Evolutionary conservation across 2,113 vertebrate species (phyloP), one percentile per base, ranked within the genome.

Genomic region (Trichechus manatus): DNA sequence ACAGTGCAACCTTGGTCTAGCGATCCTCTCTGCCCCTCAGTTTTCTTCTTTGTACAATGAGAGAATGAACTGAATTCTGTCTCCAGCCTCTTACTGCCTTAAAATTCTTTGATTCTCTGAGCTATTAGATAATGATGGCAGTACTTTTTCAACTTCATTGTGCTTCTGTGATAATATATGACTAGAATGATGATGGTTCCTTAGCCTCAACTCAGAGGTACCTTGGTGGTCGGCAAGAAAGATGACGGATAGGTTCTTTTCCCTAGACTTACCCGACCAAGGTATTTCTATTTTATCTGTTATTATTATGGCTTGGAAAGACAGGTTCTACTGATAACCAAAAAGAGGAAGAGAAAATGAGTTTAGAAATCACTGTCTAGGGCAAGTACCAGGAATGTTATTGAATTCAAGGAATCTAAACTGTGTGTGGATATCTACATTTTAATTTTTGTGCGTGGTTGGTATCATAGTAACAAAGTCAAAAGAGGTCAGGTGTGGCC

Each of bases 31-130:
- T 77, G 63, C 31, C 56, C 17, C 68, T 89, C 25, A 3, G n/a
- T 39, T 50, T 42, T 68, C 44, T 91, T 82, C 64, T 70, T 83
- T 84, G 79, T 86, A 17, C 4, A 56, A 17, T 86, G 31, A 89
- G 68, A 53, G 91, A 77, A 88, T 83, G 29, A 15, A 33, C 72
- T 89, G 87, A 64, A 72, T 72, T 84, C 25, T 59, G 47, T 80
- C 74, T 87, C 77, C 77, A 5, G 88, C 39, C 33, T 68, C 66
- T 87, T 75, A 44, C 44, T 61, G 3, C 15, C 92, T 82, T 82
- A 72, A 79, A 93, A 61, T 72, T 88, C 70, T 92, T 93, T 77
- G 77, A 84, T 89, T 89, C n/a, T 93, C 29, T 93, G 39, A 81
- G 64, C 29, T 84, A 31, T 50, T 50, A 92, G 59, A 82, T 82